Evolutionary conservation across 2,797 vertebrate species (phyloP).

Genomic region (Gadopsis marmoratus): DNA sequence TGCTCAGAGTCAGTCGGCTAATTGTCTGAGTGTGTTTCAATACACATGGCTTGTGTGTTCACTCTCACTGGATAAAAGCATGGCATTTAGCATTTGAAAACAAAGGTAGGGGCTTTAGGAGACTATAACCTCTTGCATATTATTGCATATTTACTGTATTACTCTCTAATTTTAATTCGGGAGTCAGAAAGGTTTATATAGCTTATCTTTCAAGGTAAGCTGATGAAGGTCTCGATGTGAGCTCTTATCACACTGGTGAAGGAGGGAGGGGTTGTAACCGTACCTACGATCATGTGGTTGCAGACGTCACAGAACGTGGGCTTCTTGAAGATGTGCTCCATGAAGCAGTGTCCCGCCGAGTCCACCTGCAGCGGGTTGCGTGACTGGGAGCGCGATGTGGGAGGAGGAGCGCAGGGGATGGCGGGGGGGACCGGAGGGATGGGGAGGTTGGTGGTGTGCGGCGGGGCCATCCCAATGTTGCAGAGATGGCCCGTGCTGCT

Average conservation of each 20-base stretch:
- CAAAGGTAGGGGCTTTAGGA: not conserved
- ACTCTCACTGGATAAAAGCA: not conserved
- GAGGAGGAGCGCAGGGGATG: conserved; percentile 82
- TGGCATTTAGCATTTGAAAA: not conserved
- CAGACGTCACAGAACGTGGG: conserved; percentile 98
- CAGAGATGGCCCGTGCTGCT: conserved; percentile 90
- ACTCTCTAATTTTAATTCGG: not conserved
- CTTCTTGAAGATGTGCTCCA: conserved; percentile 99
- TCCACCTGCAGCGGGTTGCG: conserved; percentile 87
- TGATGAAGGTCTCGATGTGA: conserved; percentile 3
- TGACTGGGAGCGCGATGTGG: conserved; percentile 87
- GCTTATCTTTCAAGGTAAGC: not conserved
- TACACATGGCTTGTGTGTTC: not conserved
- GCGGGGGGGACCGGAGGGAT: conserved; percentile 83
- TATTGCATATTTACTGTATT: conserved; percentile 11
- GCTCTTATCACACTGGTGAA: conserved; percentile 1
- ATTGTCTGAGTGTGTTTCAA: conserved; percentile 7
- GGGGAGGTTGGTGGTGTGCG: conserved; percentile 81
- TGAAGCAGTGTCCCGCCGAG: conserved; percentile 92
- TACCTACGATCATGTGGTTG: conserved; percentile 99
- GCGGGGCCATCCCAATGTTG: conserved; percentile 80
- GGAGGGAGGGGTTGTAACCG: conserved; percentile 60
- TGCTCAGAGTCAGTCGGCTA: conserved; percentile 6
- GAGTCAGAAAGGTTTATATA: not conserved
- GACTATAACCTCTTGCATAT: conserved; percentile 4